Percentiles rank a stretch among this genome's conserved stretches.
These are phyloP conservation scores for Paradoxurus hermaphroditus DNA, from an alignment of 2,113 vertebrate species.

Conservation along the genomic window DNA sequence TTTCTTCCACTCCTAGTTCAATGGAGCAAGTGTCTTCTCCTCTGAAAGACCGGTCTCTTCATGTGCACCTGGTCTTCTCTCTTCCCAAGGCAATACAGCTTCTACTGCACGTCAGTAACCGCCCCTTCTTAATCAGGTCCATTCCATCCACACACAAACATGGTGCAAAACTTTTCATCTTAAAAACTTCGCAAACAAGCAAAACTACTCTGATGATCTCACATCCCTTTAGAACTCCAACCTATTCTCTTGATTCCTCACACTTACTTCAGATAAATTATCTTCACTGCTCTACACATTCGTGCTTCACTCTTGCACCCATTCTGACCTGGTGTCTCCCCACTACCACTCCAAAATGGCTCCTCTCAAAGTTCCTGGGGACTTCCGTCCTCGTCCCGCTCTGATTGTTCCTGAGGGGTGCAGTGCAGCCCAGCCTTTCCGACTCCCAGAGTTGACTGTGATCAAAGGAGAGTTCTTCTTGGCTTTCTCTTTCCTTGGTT, in stretches of 20 bases:
- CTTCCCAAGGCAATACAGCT: background rate
- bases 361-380: background rate
- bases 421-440: background rate
- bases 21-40: background rate
- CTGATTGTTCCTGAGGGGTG: background rate
- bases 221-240: too few relatives aligned
- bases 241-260: background rate
- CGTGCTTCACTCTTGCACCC: background rate
- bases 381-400: background rate
- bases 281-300: background rate
- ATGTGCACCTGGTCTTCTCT: too few relatives aligned
- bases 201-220: background rate
- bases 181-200: too few relatives aligned
- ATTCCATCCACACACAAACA: background rate
- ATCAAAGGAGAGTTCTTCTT: background rate
- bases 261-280: background rate
- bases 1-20: background rate
- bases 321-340: background rate
- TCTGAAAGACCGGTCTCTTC: background rate
- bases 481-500: background rate
- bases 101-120: background rate
- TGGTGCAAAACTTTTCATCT: background rate
- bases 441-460: background rate
- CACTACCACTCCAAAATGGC: fast-evolving
- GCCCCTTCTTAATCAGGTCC: background rate